Conservation (phyloP, 2,113 vertebrate species). For the Onychostoma macrolepis region DNA sequence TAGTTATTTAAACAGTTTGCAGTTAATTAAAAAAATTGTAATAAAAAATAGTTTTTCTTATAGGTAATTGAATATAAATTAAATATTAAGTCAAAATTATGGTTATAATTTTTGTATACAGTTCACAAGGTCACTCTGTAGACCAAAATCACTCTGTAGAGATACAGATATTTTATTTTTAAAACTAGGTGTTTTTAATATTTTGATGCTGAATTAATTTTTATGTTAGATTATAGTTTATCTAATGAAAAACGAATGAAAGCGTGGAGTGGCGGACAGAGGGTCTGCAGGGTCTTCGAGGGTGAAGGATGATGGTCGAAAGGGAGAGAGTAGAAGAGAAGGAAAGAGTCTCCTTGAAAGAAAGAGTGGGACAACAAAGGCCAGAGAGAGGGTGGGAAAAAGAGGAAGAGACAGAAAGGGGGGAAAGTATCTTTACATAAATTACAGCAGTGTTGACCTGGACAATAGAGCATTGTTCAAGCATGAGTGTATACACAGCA, state of each 20-base stretch:
- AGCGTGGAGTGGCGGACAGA: neutral
- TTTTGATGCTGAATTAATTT: neutral
- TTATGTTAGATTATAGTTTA: neutral
- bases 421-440: conserved; percentile 78
- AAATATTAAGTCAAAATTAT: neutral
- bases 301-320: conserved; percentile 33
- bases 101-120: neutral
- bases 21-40: neutral
- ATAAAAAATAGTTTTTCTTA: neutral
- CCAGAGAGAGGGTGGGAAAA: conserved; percentile 43
- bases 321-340: conserved; percentile 43
- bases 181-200: neutral
- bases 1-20: neutral
- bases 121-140: neutral
- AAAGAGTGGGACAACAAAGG: conserved; percentile 63
- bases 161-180: neutral
- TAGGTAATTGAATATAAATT: neutral
- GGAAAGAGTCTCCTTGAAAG: neutral
- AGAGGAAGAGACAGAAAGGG: conserved; percentile 61
- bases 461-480: conserved; percentile 78
- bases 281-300: conserved; percentile 56
- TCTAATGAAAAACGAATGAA: neutral
- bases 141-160: neutral
- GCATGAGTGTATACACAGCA: conserved; percentile 60
- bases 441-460: conserved; percentile 71